phyloP scores from a whole-genome alignment of 2,113 vertebrate genomes.

The Bombycilla garrulus region DNA sequence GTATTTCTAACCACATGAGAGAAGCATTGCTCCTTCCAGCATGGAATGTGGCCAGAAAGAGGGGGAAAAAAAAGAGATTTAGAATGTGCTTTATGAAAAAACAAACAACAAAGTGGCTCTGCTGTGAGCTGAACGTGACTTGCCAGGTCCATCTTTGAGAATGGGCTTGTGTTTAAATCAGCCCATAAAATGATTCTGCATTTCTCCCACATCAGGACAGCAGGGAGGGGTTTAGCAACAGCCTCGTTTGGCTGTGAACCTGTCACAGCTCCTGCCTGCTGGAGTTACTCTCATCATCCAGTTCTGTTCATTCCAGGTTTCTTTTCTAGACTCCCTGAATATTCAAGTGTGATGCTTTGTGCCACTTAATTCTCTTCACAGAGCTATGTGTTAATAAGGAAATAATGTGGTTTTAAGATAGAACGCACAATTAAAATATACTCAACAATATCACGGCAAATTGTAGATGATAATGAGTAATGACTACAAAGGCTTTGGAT shows the following conservation, averaged over 20 bases:
- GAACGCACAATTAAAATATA: not conserved
- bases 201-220: not conserved
- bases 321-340: not conserved
- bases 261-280: not conserved
- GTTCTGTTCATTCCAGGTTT: not conserved
- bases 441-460: not conserved
- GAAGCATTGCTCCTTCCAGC: not conserved
- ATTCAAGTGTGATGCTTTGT: not conserved
- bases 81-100: not conserved
- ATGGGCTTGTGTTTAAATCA: not conserved
- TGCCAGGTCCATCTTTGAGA: not conserved
- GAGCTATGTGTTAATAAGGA: not conserved
- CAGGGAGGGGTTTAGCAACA: not conserved
- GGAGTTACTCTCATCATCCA: not conserved
- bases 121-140: not conserved
- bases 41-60: not conserved
- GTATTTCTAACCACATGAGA: constrained; percentile 37
- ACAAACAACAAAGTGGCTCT: not conserved
- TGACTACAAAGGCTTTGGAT: not conserved
- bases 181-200: not conserved
- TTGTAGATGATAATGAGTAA: not conserved
- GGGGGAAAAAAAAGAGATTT: accelerated
- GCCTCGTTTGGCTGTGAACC: not conserved
- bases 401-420: not conserved
- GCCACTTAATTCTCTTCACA: not conserved